A percentile compares a stretch with the other conserved stretches of the same genome.
These are phyloP conservation scores for Ictidomys tridecemlineatus DNA, from an alignment of 2,113 vertebrate genomes.

Conservation along the genomic window DNA sequence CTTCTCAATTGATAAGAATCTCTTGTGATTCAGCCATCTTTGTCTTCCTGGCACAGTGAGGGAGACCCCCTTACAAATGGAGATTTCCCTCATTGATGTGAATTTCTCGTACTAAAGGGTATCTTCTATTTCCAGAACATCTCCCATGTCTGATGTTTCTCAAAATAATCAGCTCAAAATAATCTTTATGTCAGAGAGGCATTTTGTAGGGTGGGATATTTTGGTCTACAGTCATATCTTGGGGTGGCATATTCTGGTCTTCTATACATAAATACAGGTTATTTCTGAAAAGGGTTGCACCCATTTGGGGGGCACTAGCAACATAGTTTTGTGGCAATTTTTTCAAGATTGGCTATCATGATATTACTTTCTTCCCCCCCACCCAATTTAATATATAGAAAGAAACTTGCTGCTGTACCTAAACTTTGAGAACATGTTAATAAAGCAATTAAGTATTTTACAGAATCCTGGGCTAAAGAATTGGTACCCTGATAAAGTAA, in stretches of 20 bases:
- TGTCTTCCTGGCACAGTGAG: neutral
- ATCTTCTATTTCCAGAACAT: neutral
- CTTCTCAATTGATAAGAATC: neutral
- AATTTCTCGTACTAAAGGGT: neutral
- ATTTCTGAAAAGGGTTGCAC: neutral
- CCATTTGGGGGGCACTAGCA: neutral
- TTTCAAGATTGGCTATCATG: neutral
- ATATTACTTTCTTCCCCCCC: neutral
- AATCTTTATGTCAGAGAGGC: neutral
- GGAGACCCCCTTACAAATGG: neutral
- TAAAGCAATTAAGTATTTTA: neutral
- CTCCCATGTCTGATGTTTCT: neutral
- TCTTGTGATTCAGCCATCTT: neutral
- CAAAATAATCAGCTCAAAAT: neutral
- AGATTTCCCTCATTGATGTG: neutral
- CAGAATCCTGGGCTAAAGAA: constrained; percentile 31
- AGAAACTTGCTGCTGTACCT: constrained; percentile 28
- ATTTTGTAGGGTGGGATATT: neutral
- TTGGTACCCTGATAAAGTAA: constrained; percentile 19
- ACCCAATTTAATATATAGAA: neutral
- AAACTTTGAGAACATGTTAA: constrained; percentile 46
- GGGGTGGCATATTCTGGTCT: neutral
- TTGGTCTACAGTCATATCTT: neutral
- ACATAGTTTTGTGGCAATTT: neutral
- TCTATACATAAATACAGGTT: neutral